Evolutionary conservation across 1,140 invertebrate genomes (phyloP), one percentile per base, ranked within the genome.

Genomic region (Plectus sambesii): DNA sequence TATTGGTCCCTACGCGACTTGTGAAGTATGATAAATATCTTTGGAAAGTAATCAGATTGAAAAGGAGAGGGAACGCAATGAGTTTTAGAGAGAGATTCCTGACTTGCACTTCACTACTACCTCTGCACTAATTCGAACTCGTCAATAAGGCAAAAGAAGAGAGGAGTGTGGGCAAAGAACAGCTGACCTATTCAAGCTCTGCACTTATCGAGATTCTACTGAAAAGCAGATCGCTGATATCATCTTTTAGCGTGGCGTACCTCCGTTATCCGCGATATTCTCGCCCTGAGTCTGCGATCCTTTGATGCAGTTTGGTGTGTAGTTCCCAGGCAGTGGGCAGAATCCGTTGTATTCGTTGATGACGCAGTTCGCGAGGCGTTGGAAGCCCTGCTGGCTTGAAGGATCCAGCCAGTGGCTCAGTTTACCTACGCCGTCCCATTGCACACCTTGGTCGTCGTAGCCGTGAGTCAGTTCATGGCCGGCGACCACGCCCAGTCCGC

Each of bases 221-320:
- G n/a, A n/a, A n/a, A n/a, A n/a, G n/a, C n/a, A n/a, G n/a, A n/a
- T n/a, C n/a, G n/a, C n/a, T n/a, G n/a, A n/a, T n/a, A n/a, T n/a
- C n/a, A n/a, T n/a, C n/a, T n/a, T n/a, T n/a, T n/a, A 45, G 3
- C 9, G 22, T n/a, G 22, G 12, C 46, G 2, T 47, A 58, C 87
- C 87, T 9, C 87, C 87, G 61, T 92, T 92, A 62, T 92, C 87
- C 2, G 87, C 88, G 60, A 92, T 92, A 67, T 93, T 93, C 73
- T 93, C 87, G 15, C 85, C 84, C 71, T 85, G 83, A 0, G 87
- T 90, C 79, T 89, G 85, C 46, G 80, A 73, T 1, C 87, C 87
- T 59, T 90, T 82, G 30, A 63, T 35, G 44, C 56, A 53, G n/a
- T 46, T 58, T 24, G 46, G 51, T 9, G 26, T 20, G 20, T 42